Base-by-base conservation (phyloP, 2,888 invertebrate genomes). In the Agriotes lineatus region DNA sequence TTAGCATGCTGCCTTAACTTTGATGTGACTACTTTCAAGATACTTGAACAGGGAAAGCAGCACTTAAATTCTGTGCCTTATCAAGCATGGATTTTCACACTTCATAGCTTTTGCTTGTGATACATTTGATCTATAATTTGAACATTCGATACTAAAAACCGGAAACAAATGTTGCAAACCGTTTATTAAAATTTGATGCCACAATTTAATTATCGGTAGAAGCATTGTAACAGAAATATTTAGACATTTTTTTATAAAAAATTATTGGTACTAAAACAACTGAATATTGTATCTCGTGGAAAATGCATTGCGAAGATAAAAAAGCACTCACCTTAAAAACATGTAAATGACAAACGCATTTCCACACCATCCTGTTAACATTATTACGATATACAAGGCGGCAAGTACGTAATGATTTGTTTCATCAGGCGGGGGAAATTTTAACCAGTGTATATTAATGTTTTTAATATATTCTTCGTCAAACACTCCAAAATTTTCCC, bases 391-490 rank as follows among this genome's bases (percentile, higher is more conserved):
- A 80, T 93, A 93, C 57, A 91, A 76, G 12, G 85, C 81, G 1
- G 89, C 93, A 76, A 93, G 83, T 2, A 85, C 79, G 78, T 88
- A 88, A 81, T 91, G 91, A 50, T 88, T 82, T 19, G 80, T 77
- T 52, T 86, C 85, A 35, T 84, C 81, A 0, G 91, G 91, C 1
- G 93, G 92, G 19, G 87, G 86, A 80, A 90, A 93, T 74, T 87
- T 83, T 72, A 93, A 82, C 93, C 94, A 94, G 80, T 93, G 91
- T 0, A 87, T 85, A 82, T 93, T 91, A 70, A 93, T 90, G 70
- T 87, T 81, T 64, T 85, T 78, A 75, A 90, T 77, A 76, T 88
- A 89, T 68, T 88, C 87, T 37, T 88, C 89, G 2, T 85, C 82
- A 79, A 90, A 90, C 78, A 86, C 86, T 18, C 89, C 89, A 67